A percentile compares a stretch with the other conserved stretches of the same genome.
Conservation (phyloP, 1,140 invertebrate species). For the Leptopilina boulardi region DNA sequence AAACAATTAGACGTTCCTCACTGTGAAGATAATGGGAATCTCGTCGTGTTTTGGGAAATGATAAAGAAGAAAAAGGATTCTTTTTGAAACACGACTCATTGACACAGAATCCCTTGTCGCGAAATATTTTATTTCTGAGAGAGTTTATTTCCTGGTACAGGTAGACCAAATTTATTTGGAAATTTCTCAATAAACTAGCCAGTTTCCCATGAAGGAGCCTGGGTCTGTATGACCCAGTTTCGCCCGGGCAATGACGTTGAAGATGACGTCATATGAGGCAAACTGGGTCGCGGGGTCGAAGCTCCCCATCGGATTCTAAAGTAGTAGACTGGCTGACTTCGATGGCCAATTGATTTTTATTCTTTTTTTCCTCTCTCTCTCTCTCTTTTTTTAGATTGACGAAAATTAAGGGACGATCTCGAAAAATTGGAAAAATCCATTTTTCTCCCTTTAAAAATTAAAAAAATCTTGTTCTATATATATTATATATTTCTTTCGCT, state of each 20-base stretch:
- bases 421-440: neutral
- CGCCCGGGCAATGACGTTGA: conserved; percentile 64
- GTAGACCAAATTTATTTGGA: conserved; percentile 48
- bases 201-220: conserved; percentile 52
- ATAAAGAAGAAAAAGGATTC: too few species aligned
- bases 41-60: too few species aligned
- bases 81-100: too few species aligned
- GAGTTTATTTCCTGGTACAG: conserved; percentile 42
- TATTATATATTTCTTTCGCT: too few species aligned
- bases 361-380: too few species aligned
- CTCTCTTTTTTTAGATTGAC: neutral
- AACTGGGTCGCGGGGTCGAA: conserved; percentile 61
- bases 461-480: too few species aligned
- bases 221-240: conserved; percentile 61
- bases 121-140: conserved; percentile 44
- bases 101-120: neutral
- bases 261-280: conserved; percentile 60
- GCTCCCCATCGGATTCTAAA: conserved; percentile 51
- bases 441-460: neutral
- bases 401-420: neutral
- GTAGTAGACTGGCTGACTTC: conserved; percentile 45
- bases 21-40: too few species aligned
- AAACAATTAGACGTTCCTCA: too few species aligned
- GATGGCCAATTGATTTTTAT: conserved; percentile 41
- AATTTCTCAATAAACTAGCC: conserved; percentile 58